Percentiles rank a stretch among this genome's conserved stretches.
phyloP scores from a whole-genome alignment of 2,113 vertebrate species.

The Odontophorus gujanensis region DNA sequence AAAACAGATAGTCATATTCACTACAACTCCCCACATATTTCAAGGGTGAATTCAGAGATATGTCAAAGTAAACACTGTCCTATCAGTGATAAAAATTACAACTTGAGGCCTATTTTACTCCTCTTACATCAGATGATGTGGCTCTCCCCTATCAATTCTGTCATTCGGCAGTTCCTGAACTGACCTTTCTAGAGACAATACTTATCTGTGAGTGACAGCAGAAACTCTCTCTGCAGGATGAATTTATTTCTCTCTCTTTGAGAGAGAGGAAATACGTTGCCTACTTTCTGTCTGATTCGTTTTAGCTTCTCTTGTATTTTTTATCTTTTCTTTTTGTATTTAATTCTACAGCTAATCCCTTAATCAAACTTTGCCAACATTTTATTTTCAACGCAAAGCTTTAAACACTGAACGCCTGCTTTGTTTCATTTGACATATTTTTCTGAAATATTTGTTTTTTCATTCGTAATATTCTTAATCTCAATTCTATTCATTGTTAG shows the following conservation, averaged over 20 bases:
- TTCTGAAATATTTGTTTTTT: not conserved
- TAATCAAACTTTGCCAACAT: not conserved
- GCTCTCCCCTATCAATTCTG: conserved; percentile 59
- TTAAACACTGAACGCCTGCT: not conserved
- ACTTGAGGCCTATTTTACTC: conserved; percentile 32
- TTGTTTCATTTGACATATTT: not conserved
- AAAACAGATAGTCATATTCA: not conserved
- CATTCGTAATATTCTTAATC: not conserved
- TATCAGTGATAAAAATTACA: conserved; percentile 9
- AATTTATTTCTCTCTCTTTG: conserved; percentile 56
- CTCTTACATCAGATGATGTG: conserved; percentile 51
- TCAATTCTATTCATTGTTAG: not conserved
- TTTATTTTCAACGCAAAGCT: not conserved
- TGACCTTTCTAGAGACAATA: conserved; percentile 74
- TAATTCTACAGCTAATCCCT: not conserved
- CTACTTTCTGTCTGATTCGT: conserved; percentile 23
- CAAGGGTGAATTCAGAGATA: conserved; percentile 16
- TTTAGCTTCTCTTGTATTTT: not conserved
- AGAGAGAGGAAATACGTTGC: not conserved
- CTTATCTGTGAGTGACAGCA: conserved; percentile 67
- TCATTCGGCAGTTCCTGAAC: conserved; percentile 65
- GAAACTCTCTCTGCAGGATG: conserved; percentile 63
- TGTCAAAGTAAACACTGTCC: conserved; percentile 2
- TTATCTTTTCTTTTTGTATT: not conserved
- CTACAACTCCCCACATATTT: not conserved